Percentiles rank a stretch among this genome's conserved stretches.
These are phyloP conservation scores for Conchocele bisecta DNA, from an alignment of 2,888 invertebrate genomes.

Conservation along the genomic window DNA sequence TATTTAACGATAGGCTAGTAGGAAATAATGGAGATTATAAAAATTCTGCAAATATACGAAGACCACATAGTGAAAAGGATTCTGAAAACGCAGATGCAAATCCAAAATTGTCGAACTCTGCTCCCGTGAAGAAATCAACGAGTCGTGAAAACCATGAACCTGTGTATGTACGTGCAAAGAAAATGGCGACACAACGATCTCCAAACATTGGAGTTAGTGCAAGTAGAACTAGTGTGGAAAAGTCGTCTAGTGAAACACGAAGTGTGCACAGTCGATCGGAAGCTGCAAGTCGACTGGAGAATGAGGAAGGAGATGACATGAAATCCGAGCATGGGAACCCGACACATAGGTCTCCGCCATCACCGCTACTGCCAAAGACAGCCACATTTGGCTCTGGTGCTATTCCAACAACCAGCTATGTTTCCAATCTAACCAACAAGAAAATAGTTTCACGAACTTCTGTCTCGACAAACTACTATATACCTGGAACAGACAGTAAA, in stretches of 20 bases:
- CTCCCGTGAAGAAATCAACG: slow-evolving; percentile 60
- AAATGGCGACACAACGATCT: slow-evolving; percentile 43
- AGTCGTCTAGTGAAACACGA: slow-evolving; percentile 31
- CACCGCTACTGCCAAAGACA: slow-evolving; percentile 57
- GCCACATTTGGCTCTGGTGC: slow-evolving; percentile 56
- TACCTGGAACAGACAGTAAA: slow-evolving; percentile 58
- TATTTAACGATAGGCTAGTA: slow-evolving; percentile 56
- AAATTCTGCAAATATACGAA: slow-evolving; percentile 40
- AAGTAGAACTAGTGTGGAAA: slow-evolving; percentile 51
- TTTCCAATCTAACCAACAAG: slow-evolving; percentile 48
- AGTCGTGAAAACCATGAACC: slow-evolving; percentile 47
- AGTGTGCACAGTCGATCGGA: slow-evolving; percentile 46
- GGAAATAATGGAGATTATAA: slow-evolving; percentile 32
- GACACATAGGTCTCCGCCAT: slow-evolving; percentile 20
- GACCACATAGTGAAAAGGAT: slow-evolving; percentile 61
- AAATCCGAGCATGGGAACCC: background rate
- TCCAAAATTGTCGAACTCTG: slow-evolving; percentile 53
- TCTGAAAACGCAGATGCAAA: slow-evolving; percentile 35
- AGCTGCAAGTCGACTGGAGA: background rate
- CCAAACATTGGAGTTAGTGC: slow-evolving; percentile 32
- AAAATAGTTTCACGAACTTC: slow-evolving; percentile 73
- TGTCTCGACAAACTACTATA: slow-evolving; percentile 71
- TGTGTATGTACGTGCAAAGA: slow-evolving; percentile 27
- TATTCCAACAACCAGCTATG: slow-evolving; percentile 56
- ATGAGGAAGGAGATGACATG: background rate